These are phyloP conservation scores for Notiomystis cincta DNA, from an alignment of 2,113 vertebrate species.

Conservation along the genomic window DNA sequence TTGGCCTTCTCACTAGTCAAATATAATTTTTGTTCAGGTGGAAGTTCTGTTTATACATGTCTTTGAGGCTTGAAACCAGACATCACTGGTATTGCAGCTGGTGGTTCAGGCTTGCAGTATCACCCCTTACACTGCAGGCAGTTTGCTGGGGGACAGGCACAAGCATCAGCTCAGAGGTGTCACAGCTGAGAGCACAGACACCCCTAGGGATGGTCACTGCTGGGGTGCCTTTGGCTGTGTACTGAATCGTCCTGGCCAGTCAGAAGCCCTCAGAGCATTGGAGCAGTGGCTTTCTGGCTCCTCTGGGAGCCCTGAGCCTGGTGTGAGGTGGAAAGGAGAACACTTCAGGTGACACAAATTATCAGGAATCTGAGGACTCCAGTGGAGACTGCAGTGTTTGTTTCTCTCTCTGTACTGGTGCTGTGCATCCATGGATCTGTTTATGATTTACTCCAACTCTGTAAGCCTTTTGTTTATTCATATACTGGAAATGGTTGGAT, in stretches of 20 bases:
- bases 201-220: not conserved
- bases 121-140: not conserved
- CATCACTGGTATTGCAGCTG: not conserved
- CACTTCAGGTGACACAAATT: not conserved
- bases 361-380: not conserved
- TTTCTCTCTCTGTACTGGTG: not conserved
- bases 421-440: not conserved
- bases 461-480: not conserved
- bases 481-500: not conserved
- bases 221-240: not conserved
- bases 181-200: not conserved
- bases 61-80: not conserved
- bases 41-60: not conserved
- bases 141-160: not conserved
- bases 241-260: not conserved
- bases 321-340: not conserved
- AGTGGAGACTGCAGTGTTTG: not conserved
- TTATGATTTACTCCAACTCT: not conserved
- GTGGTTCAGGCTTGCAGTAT: not conserved
- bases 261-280: not conserved
- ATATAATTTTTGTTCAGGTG: not conserved
- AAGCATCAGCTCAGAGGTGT: not conserved
- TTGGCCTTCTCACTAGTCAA: not conserved
- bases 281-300: not conserved
- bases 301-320: not conserved